Conservation (phyloP, 1,140 invertebrate genomes). For the Saccostrea echinata region DNA sequence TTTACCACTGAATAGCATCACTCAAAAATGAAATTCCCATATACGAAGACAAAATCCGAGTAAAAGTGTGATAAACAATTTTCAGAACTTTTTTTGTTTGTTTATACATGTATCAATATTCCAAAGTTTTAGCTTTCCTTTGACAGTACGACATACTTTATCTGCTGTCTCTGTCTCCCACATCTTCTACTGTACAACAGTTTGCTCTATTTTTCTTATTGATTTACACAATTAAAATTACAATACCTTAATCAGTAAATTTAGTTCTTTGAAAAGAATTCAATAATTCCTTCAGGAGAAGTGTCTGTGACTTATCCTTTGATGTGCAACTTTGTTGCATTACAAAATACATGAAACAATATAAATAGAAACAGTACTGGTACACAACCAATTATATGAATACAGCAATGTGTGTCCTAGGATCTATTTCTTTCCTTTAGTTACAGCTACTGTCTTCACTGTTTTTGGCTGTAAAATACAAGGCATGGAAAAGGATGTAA, state of each 20-base stretch:
- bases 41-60: too few species aligned
- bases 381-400: background rate
- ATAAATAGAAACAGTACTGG: background rate
- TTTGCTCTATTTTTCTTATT: too few species aligned
- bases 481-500: too few species aligned
- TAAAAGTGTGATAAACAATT: too few species aligned
- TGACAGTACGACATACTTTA: too few species aligned
- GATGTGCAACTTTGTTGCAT: background rate
- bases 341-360: background rate
- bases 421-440: constrained; percentile 26
- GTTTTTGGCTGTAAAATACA: constrained; percentile 47
- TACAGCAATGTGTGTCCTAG: background rate
- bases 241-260: background rate
- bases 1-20: too few species aligned
- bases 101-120: too few species aligned
- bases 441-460: constrained; percentile 41
- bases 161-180: too few species aligned
- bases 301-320: background rate
- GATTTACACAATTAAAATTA: background rate
- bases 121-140: too few species aligned
- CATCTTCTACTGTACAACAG: too few species aligned
- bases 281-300: background rate
- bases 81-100: too few species aligned
- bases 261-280: background rate
- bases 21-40: too few species aligned